These are phyloP conservation scores for Eilema caniola DNA, from an alignment of 2,888 invertebrate genomes.

Conservation along the genomic window DNA sequence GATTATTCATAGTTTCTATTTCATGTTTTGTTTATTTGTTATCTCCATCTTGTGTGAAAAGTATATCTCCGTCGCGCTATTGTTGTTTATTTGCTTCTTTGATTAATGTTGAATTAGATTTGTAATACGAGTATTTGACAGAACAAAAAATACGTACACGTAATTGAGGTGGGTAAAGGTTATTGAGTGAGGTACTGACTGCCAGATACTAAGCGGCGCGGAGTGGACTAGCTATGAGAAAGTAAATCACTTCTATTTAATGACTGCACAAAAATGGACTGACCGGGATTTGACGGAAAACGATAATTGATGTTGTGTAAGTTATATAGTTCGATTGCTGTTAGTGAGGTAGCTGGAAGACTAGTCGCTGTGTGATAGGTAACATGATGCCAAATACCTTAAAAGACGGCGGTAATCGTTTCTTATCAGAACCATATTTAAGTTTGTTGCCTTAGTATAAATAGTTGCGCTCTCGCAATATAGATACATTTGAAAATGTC, in stretches of 20 bases:
- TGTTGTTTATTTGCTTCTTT: not conserved
- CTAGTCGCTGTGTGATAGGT: not conserved
- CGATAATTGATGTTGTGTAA: not conserved
- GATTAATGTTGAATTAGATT: not conserved
- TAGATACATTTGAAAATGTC: not conserved
- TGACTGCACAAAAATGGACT: not conserved
- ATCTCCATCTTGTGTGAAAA: not conserved
- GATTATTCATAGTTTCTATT: conserved; percentile 5
- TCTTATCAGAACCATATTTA: not conserved
- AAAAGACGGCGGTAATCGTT: not conserved
- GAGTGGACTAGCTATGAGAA: not conserved
- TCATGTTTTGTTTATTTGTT: conserved; percentile 1
- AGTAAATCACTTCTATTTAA: not conserved
- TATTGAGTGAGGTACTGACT: not conserved
- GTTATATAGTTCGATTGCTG: not conserved
- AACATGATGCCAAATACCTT: not conserved
- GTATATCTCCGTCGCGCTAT: not conserved
- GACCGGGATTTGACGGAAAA: not conserved
- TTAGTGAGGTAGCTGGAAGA: not conserved
- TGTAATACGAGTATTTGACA: too few species aligned
- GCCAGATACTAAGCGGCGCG: not conserved
- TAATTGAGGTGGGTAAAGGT: conserved; percentile 1
- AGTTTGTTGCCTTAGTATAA: not conserved
- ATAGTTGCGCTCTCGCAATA: not conserved
- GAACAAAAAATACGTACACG: too few species aligned